Percentiles rank a stretch among this genome's conserved stretches.
Conservation (phyloP, 2,888 invertebrate species). For the Cephalotes varians region DNA sequence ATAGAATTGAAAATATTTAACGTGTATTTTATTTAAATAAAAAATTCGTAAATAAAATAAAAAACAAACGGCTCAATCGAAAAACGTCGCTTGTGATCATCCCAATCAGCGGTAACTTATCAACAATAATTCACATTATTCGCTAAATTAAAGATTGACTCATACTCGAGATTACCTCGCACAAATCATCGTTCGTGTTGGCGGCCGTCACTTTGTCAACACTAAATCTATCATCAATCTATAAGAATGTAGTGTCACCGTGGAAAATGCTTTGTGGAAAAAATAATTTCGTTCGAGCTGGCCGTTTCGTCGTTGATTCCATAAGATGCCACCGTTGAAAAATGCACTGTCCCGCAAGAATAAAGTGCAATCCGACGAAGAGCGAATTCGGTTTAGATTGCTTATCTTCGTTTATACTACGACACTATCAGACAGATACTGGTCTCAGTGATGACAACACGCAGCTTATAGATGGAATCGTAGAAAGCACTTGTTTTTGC, state of each 20-base stretch:
- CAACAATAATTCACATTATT: neutral
- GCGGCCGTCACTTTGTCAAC: conserved; percentile 51
- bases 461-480: conserved; percentile 47
- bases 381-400: neutral
- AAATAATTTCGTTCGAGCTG: neutral
- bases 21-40: neutral
- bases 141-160: conserved; percentile 7
- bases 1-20: neutral
- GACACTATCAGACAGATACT: conserved; percentile 49
- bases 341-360: neutral
- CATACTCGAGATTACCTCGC: conserved; percentile 63
- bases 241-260: conserved; percentile 53
- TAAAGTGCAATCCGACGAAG: neutral
- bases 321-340: neutral
- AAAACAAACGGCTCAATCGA: no score
- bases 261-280: conserved; percentile 3
- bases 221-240: conserved; percentile 24
- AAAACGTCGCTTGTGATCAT: neutral
- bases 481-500: neutral
- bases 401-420: conserved; percentile 43
- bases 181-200: conserved; percentile 60
- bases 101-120: neutral
- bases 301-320: neutral
- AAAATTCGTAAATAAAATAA: neutral
- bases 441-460: conserved; percentile 46